Evolutionary conservation across 2,113 vertebrate genomes (phyloP).

Genomic region (Hypomesus transpacificus): DNA sequence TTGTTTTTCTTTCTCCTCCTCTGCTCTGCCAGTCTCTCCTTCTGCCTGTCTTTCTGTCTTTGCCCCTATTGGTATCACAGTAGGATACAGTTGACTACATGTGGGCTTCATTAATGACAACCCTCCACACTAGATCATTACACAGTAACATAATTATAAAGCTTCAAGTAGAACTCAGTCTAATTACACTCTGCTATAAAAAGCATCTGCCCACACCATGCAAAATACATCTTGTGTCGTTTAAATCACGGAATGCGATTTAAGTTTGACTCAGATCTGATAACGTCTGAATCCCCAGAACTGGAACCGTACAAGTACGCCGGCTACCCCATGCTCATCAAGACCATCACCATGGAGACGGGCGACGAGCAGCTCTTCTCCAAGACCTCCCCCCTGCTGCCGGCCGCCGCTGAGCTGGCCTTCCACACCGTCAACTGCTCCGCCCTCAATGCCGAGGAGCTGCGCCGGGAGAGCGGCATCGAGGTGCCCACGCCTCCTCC

Average conservation of each 20-base stretch:
- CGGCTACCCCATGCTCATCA: conserved; percentile 97
- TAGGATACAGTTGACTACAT: too few species aligned
- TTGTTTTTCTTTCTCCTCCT: neutral
- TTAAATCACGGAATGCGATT: too few species aligned
- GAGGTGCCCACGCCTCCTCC: conserved; percentile 72
- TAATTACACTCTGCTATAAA: too few species aligned
- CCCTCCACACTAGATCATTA: too few species aligned
- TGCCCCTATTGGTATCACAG: too few species aligned
- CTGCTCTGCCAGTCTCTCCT: neutral
- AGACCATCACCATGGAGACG: conserved; percentile 95
- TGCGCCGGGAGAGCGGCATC: conserved; percentile 90
- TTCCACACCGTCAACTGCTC: conserved; percentile 98
- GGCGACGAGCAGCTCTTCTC: conserved; percentile 91
- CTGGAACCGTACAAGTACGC: conserved; percentile 97
- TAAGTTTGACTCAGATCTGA: too few species aligned
- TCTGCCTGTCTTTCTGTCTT: conserved; percentile 8
- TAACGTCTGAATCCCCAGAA: conserved; percentile 70
- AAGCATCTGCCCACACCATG: too few species aligned
- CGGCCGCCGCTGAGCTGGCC: conserved; percentile 87
- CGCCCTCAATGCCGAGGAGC: conserved; percentile 94
- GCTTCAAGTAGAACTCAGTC: too few species aligned
- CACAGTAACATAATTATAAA: too few species aligned
- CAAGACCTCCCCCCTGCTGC: conserved; percentile 88
- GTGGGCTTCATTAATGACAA: too few species aligned
- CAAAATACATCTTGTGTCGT: too few species aligned